phyloP scores from a whole-genome alignment of 30 jellyfish, hydroid and myxozoan genomes.

The Turritopsis rubra region DNA sequence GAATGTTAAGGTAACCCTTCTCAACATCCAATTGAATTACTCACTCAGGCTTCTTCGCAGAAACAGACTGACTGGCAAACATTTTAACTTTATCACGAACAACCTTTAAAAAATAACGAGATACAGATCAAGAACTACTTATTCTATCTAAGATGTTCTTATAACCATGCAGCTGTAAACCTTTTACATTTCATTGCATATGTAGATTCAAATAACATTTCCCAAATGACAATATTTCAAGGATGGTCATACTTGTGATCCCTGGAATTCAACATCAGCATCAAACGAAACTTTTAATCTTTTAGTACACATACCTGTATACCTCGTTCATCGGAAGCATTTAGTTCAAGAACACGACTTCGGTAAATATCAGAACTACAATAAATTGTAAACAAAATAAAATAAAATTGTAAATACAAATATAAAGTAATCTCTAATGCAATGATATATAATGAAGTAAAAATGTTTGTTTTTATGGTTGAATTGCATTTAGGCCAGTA shows the following conservation, averaged over 20 bases:
- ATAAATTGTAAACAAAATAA: neutral
- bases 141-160: too few species aligned
- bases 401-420: neutral
- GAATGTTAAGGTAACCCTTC: neutral
- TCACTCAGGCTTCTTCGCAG: constrained; percentile 71
- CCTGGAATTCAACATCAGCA: too few species aligned
- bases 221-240: too few species aligned
- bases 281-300: too few species aligned
- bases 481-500: too few species aligned
- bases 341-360: constrained; percentile 84
- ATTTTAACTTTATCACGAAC: constrained; percentile 93
- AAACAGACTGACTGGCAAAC: constrained; percentile 85
- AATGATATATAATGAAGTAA: too few species aligned
- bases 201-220: too few species aligned
- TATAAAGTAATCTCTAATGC: too few species aligned
- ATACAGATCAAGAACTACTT: neutral
- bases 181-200: too few species aligned
- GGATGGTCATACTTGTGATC: too few species aligned
- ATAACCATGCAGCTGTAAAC: too few species aligned
- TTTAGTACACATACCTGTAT: constrained; percentile 92
- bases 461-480: too few species aligned
- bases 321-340: constrained; percentile 99
- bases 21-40: neutral
- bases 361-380: constrained; percentile 64
- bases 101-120: constrained; percentile 42